Evolutionary conservation across 2,113 vertebrate species (phyloP), one percentile per base, ranked within the genome.

Genomic region (Vidua macroura): DNA sequence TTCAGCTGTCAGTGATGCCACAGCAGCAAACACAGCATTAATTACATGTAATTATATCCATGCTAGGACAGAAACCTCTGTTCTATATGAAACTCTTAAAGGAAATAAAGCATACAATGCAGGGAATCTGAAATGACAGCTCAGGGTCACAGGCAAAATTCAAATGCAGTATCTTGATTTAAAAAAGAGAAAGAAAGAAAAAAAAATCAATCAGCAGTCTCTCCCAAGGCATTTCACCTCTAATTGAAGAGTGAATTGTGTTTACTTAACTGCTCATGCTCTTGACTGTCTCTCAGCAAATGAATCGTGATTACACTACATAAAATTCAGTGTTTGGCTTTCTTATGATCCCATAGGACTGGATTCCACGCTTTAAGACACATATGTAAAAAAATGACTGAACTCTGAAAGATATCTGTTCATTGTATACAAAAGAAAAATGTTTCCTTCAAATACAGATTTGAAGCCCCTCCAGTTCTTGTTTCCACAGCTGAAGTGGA

Each of bases 181-280:
- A 7, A 51, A 66, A 86, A 91, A 66, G 5, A 5, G 3, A 15
- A 23, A 22, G 11, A n/a, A 49, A 28, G 5, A 5, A 25, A 41
- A 16, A 43, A 49, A 53, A 81, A 64, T 62, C 51, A 87, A 72
- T 89, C 66, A 43, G 28, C 41, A 21, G 39, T 52, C 6, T 55
- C 46, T 83, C 92, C 77, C 88, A 86, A 70, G 77, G 64, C 33
- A 83, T 83, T 93, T 78, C 91, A 84, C 73, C 68, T 88, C 81
- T 92, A 96, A 95, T 56, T 94, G 93, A 95, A 79, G 62, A 95
- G 75, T 51, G 93, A 85, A 83, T 90, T 86, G 48, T 95, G 83
- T 97, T 94, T 93, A 77, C 64, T 85, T 83, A 90, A 78, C 75
- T 78, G 78, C 70, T 91, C 27, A 4, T n/a, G 68, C 58, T 86